Percentiles rank a stretch among this genome's conserved stretches.
Conservation (phyloP, 2,888 invertebrate genomes). For the Drosophila picticornis region DNA sequence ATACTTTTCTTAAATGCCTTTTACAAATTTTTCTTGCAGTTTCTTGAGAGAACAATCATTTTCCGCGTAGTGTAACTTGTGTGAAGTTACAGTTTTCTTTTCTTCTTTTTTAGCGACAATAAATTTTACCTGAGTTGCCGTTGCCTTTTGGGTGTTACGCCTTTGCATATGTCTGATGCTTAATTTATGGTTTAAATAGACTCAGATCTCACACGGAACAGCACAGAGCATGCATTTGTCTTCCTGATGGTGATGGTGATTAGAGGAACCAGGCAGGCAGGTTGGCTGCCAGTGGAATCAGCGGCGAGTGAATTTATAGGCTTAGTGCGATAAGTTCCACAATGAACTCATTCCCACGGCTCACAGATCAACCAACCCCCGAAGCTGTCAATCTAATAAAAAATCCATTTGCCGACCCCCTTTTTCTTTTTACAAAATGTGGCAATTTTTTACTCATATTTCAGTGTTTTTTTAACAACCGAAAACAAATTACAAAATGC, state of each 20-base stretch:
- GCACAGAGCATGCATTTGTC: constrained; percentile 14
- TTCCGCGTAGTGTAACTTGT: constrained; percentile 48
- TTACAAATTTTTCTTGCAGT: background rate
- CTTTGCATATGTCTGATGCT: constrained; percentile 80
- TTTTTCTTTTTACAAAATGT: constrained; percentile 46
- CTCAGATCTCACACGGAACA: constrained; percentile 16
- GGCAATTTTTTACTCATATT: constrained; percentile 79
- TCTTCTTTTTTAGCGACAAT: constrained; percentile 52
- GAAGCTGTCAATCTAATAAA: constrained; percentile 62
- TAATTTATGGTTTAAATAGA: constrained; percentile 71
- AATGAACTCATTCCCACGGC: constrained; percentile 48
- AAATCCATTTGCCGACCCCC: constrained; percentile 61
- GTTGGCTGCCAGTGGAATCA: constrained; percentile 33
- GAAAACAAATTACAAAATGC: constrained; percentile 75
- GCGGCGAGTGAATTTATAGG: constrained; percentile 37
- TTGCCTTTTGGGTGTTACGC: constrained; percentile 68
- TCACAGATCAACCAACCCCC: constrained; percentile 52
- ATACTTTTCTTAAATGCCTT: background rate
- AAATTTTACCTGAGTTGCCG: constrained; percentile 78
- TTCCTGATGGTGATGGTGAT: constrained; percentile 37
- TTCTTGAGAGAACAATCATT: background rate
- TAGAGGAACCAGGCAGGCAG: constrained; percentile 40
- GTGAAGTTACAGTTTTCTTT: constrained; percentile 39
- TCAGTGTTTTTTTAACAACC: constrained; percentile 60
- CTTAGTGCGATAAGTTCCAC: constrained; percentile 29